These are phyloP conservation scores for Dryas iulia DNA, from an alignment of 1,140 invertebrate species.

Conservation along the genomic window DNA sequence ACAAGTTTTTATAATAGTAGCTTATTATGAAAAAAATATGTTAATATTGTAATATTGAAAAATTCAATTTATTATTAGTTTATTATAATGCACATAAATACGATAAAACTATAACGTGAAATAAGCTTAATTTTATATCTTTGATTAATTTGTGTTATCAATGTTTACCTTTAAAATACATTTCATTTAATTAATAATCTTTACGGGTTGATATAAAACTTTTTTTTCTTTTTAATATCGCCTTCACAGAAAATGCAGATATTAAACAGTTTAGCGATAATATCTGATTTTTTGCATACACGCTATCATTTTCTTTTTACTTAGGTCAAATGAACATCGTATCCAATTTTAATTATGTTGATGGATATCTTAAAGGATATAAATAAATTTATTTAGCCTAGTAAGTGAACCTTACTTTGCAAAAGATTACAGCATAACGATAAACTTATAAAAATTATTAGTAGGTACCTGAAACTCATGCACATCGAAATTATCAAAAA, in stretches of 20 bases:
- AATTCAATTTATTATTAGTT: no score
- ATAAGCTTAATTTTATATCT: neutral
- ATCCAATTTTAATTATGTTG: no score
- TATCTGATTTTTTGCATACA: neutral
- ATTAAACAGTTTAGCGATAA: no score
- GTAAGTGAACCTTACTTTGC: no score
- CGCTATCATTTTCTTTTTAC: neutral
- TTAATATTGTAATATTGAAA: neutral
- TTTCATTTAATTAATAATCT: neutral
- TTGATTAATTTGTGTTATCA: neutral
- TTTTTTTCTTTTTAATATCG: neutral
- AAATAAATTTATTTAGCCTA: neutral
- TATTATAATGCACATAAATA: neutral
- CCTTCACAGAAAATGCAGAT: no score
- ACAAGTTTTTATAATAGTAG: neutral
- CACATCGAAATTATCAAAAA: neutral
- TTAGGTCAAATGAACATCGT: neutral
- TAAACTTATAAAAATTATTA: no score
- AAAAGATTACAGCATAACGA: no score
- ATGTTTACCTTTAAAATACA: neutral
- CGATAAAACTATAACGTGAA: neutral
- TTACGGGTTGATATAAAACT: neutral
- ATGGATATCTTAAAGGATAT: no score
- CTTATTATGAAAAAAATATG: neutral
- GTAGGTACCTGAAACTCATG: neutral